phyloP scores from a whole-genome alignment of 1,140 invertebrate genomes.

The Scaptomyza montana region DNA sequence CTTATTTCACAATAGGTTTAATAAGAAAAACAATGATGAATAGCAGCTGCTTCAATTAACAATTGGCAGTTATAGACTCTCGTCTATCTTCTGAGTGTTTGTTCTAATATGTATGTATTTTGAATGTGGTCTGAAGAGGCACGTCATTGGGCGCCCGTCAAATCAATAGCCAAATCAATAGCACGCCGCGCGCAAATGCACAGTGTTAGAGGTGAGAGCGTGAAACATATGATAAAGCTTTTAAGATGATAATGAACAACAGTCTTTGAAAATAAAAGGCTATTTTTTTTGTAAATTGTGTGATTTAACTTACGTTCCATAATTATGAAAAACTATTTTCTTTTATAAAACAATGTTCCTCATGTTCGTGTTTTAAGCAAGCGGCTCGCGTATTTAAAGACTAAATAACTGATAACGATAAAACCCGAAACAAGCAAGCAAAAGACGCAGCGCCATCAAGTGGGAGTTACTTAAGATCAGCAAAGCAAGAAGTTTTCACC shows the following conservation, averaged over 20 bases:
- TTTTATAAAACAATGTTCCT: too few relatives aligned
- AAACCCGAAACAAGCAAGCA: background rate
- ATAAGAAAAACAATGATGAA: slow-evolving; percentile 6
- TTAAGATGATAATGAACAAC: background rate
- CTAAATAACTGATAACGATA: too few relatives aligned
- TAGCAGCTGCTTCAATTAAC: slow-evolving; percentile 2
- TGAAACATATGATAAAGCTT: background rate
- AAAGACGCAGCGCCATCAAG: background rate
- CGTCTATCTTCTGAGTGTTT: background rate
- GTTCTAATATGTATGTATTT: background rate
- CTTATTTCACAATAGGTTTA: slow-evolving; percentile 1
- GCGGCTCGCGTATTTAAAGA: too few relatives aligned
- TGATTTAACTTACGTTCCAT: too few relatives aligned
- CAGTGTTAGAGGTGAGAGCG: slow-evolving; percentile 7
- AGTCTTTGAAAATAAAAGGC: background rate
- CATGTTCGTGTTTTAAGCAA: too few relatives aligned
- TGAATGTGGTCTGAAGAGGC: slow-evolving; percentile 30
- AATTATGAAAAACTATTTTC: too few relatives aligned
- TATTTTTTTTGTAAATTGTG: too few relatives aligned
- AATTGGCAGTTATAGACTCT: background rate
- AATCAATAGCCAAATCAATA: slow-evolving; percentile 65
- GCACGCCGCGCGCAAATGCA: slow-evolving; percentile 40
- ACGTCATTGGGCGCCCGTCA: slow-evolving; percentile 17
- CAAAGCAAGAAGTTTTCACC: background rate
- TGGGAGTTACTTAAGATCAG: background rate